Conservation (phyloP, 2,113 vertebrate species). For the Opisthocomus hoazin region DNA sequence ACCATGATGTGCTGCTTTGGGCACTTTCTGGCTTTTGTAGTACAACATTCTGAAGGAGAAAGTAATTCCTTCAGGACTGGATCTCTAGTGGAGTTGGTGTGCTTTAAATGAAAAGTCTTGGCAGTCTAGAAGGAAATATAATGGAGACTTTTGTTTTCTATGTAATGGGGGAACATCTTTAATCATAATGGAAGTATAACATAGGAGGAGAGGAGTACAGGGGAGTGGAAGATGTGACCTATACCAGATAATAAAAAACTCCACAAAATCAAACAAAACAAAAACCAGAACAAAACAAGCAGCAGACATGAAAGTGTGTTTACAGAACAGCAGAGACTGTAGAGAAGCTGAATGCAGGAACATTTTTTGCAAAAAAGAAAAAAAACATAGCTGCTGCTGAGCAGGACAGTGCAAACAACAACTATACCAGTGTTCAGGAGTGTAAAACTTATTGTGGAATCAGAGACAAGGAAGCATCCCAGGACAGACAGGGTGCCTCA, state of each 20-base stretch:
- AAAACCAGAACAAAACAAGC: not conserved
- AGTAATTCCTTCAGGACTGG: not conserved
- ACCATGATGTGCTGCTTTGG: not conserved
- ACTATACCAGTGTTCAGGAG: not conserved
- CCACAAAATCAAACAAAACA: not conserved
- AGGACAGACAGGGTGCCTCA: not conserved
- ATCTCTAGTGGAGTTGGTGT: not conserved
- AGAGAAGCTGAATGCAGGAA: not conserved
- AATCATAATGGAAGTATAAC: not conserved
- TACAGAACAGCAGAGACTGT: not conserved
- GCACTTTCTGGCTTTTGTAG: not conserved
- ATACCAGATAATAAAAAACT: not conserved
- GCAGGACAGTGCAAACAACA: not conserved
- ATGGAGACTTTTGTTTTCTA: not conserved
- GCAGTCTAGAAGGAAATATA: not conserved
- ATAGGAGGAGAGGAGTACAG: not conserved
- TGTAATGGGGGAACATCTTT: not conserved
- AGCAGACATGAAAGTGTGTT: not conserved
- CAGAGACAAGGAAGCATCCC: not conserved
- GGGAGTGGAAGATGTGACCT: not conserved
- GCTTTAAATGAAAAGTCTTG: not conserved
- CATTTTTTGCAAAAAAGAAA: not conserved
- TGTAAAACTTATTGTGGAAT: not conserved
- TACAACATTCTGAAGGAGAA: not conserved
- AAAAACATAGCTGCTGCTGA: not conserved